Base-by-base conservation (phyloP, 2,797 vertebrate species). In the Hydrolagus colliei region DNA sequence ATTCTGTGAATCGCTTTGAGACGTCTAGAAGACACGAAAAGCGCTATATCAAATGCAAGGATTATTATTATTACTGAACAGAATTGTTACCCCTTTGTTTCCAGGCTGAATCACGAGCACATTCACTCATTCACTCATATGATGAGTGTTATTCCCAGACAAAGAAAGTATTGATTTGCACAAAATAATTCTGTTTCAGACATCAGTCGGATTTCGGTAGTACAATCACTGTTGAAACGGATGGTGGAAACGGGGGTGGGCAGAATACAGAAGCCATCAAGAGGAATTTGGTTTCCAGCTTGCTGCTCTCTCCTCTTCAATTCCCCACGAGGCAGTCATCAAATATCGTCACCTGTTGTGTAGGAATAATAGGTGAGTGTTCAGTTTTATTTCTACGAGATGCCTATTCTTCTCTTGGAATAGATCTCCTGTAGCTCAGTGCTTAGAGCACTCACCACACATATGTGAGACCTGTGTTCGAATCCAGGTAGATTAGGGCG, bases 341-440 rank as follows among this genome's bases (percentile, higher is more conserved):
- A 0, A 90, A 79, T 61, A 88, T 87, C 11, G 96, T 96, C 88
- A 90, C 88, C 16, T 88, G 87, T 86, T 87, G 94, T 90, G 91
- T 94, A 1, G 0, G 93, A 73, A 32, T 91, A 5, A 74, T 89
- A 80, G 90, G 96, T 97, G 88, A 0, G 88, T 63, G 59, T 32
- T 7, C 68, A 86, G n/a, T 77, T 35, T n/a, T 10, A 78, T 35
- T 52, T 85, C 77, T 20, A 71, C 6, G 12, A n/a, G 11, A 10
- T 77, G n/a, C 59, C 52, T 73, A n/a, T 16, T 65, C 61, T 73
- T 41, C 65, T 73, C 16, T 67, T 72, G 27, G 27, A 27, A 27
- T 27, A 27, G 27, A 27, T 27, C 27, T 27, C 27, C 27, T 27
- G 27, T 27, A 27, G 27, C 27, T 27, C 27, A 27, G 27, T 27